Evolutionary conservation across 2,797 vertebrate genomes (phyloP).

Genomic region (Gorsachius magnificus): DNA sequence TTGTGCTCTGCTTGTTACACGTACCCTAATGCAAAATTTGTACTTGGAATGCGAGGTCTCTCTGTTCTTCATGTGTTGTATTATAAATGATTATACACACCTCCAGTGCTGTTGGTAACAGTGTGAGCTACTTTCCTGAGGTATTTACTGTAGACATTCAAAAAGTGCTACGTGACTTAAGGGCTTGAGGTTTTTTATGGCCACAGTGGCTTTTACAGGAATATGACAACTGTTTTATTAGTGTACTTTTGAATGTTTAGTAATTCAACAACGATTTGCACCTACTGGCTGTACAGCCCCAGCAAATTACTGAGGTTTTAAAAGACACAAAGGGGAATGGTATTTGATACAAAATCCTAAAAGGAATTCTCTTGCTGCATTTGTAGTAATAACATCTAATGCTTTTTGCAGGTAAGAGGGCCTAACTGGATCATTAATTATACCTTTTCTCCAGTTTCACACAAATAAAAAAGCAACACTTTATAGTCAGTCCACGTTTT

Average conservation of each 20-base stretch:
- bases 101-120: background rate
- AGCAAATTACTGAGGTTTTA: background rate
- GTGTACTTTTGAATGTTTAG: background rate
- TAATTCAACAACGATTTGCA: background rate
- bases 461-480: background rate
- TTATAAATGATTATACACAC: background rate
- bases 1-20: background rate
- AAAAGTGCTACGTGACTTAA: background rate
- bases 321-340: background rate
- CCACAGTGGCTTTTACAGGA: background rate
- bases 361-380: background rate
- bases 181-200: slow-evolving; percentile 1
- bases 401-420: background rate
- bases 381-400: background rate
- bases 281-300: background rate
- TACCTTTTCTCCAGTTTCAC: background rate
- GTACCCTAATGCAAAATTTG: background rate
- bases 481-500: background rate
- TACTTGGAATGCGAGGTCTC: background rate
- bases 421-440: background rate
- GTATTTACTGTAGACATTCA: background rate
- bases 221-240: background rate
- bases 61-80: background rate
- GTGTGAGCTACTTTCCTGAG: background rate
- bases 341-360: background rate